Evolutionary conservation across 92 coral and sea anemone genomes (phyloP).

Genomic region (Actinernus sp.): DNA sequence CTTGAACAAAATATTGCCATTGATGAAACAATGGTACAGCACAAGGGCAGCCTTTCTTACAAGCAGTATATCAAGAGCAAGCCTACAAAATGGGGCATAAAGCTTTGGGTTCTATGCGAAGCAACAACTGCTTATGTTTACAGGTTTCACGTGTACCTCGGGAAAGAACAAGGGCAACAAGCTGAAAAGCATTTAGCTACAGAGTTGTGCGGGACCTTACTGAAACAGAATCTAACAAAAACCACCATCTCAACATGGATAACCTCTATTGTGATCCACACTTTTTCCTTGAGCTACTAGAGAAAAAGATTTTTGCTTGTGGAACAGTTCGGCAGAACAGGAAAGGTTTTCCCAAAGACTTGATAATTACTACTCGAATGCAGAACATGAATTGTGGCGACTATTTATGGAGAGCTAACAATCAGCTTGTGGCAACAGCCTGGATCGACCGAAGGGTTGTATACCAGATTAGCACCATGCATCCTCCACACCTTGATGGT

Average conservation of each 20-base stretch:
- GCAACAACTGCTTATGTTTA: conserved; percentile 47
- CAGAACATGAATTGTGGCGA: conserved; percentile 39
- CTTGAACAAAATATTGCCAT: conserved; percentile 2
- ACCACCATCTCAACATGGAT: conserved; percentile 49
- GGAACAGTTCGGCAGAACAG: conserved; percentile 45
- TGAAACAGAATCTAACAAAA: conserved; percentile 3
- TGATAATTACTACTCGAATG: conserved; percentile 29
- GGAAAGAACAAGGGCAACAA: conserved; percentile 36
- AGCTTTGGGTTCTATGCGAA: conserved; percentile 42
- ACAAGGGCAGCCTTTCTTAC: conserved; percentile 28
- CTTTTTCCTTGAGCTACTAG: conserved; percentile 14
- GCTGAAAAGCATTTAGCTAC: conserved; percentile 28
- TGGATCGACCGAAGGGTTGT: conserved; percentile 38
- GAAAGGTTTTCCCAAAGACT: conserved; percentile 37
- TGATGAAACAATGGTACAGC: conserved; percentile 49
- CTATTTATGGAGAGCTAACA: conserved; percentile 38
- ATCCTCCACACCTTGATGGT: conserved; percentile 42
- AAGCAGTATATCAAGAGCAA: conserved; percentile 44
- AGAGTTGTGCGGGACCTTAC: conserved; percentile 32
- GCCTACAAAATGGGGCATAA: conserved; percentile 44
- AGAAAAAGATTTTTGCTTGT: conserved; percentile 37
- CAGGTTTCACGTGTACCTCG: conserved; percentile 36
- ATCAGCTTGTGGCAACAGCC: conserved; percentile 28
- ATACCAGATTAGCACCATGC: conserved; percentile 38
- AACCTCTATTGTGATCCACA: conserved; percentile 32